These are phyloP conservation scores for Buphagus erythrorhynchus DNA, from an alignment of 2,797 vertebrate species.

Conservation along the genomic window DNA sequence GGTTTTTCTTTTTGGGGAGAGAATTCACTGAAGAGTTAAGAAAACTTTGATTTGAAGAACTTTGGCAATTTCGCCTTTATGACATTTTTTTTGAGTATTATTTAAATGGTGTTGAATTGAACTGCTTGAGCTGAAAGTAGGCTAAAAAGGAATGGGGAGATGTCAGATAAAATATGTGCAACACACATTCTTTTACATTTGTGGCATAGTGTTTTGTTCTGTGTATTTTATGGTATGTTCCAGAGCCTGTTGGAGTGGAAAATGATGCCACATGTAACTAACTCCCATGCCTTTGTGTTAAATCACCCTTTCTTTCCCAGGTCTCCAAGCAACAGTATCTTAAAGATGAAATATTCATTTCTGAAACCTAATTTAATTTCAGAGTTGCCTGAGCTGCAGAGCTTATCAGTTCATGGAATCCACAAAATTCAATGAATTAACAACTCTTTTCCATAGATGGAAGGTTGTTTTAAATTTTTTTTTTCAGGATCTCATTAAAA, in stretches of 20 bases:
- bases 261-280: constrained; percentile 38
- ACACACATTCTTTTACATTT: not conserved
- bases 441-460: constrained; percentile 64
- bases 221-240: constrained; percentile 46
- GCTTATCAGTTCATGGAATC: constrained; percentile 75
- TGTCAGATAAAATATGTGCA: not conserved
- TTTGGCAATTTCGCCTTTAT: not conserved
- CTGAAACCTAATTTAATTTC: constrained; percentile 80
- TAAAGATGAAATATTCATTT: constrained; percentile 83
- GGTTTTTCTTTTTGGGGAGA: not conserved
- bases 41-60: not conserved
- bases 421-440: constrained; percentile 73
- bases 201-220: constrained; percentile 21
- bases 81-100: not conserved
- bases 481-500: constrained; percentile 58
- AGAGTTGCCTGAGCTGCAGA: constrained; percentile 71
- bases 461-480: not conserved
- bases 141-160: not conserved
- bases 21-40: not conserved
- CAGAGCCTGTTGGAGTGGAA: constrained; percentile 42
- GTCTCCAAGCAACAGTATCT: constrained; percentile 81
- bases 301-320: constrained; percentile 68
- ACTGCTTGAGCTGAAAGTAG: not conserved
- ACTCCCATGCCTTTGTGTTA: constrained; percentile 60
- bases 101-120: not conserved